Evolutionary conservation across 2,797 vertebrate species (phyloP), one percentile per base, ranked within the genome.

Genomic region (Hippocampus kuda): DNA sequence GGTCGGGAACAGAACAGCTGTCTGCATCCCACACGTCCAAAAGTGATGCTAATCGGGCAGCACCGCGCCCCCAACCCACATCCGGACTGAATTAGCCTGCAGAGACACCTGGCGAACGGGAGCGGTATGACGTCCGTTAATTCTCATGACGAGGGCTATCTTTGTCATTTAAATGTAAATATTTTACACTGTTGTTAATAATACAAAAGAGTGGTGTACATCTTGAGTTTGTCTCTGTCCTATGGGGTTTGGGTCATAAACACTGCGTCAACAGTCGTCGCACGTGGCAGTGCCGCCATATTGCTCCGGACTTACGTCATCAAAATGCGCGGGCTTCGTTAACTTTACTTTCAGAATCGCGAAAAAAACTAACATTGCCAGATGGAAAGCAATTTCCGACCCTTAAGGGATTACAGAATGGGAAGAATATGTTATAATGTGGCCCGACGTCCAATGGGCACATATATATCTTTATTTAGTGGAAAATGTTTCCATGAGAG

Each of bases 11-110:
- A 8, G 12, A 26, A 20, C 63, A 65, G 44, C 24, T 65, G 63
- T 48, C 63, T 9, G 24, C 44, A 65, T 65, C 44, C 13, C 24
- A 27, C 8, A 18, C n/a, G 26, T 15, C 26, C 16, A 18, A 61
- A 61, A 61, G 30, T 34, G 30, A 61, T 61, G 59, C 27, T 60
- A 60, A 60, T 13, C 22, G 12, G 16, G 48, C 34, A 44, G 49
- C 2, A 54, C 26, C 65, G 51, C 49, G 65, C 70, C 70, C 77
- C 79, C 73, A 66, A 44, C 66, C 38, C 4, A 76, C 2, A 73
- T 82, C 83, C 81, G 83, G 72, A 65, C 64, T 5, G 5, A 49
- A 42, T 65, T 34, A 22, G 5, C 13, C 24, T 9, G 2, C 2
- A 0, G 22, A 3, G 18, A 10, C 69, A 0, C 54, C 46, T 0